Percentiles rank a stretch among this genome's conserved stretches.
Conservation (phyloP, 2,113 vertebrate species). For the Scomber scombrus region DNA sequence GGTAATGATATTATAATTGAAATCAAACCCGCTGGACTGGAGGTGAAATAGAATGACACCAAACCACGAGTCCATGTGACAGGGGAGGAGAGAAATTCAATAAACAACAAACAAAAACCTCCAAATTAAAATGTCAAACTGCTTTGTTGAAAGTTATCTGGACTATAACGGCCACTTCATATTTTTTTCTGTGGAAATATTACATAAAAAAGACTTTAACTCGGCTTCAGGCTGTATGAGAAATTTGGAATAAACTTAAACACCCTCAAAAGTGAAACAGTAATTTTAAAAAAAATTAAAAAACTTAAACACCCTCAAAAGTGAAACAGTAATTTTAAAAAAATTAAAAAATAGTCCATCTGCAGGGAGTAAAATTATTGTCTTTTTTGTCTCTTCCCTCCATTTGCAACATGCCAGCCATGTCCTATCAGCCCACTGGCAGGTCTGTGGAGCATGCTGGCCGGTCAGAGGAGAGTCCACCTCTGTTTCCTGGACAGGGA, state of each 20-base stretch:
- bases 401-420: neutral
- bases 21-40: conserved; percentile 64
- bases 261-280: neutral
- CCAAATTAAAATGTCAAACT: too few species aligned
- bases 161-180: neutral
- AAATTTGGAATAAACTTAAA: neutral
- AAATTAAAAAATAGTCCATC: too few species aligned
- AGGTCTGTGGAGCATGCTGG: conserved; percentile 1
- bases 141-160: too few species aligned
- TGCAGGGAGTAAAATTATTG: neutral
- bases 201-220: too few species aligned
- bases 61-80: neutral
- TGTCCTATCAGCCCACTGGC: neutral
- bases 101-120: neutral
- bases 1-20: conserved; percentile 84
- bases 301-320: neutral
- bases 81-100: neutral
- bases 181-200: neutral
- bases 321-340: neutral
- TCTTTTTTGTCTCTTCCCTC: neutral
- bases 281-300: too few species aligned
- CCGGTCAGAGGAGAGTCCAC: conserved; percentile 10
- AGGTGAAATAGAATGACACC: conserved; percentile 64
- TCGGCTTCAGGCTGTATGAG: too few species aligned
- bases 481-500: conserved; percentile 2